Evolutionary conservation across 2,797 vertebrate species (phyloP), one percentile per base, ranked within the genome.

Genomic region (Bucorvus abyssinicus): DNA sequence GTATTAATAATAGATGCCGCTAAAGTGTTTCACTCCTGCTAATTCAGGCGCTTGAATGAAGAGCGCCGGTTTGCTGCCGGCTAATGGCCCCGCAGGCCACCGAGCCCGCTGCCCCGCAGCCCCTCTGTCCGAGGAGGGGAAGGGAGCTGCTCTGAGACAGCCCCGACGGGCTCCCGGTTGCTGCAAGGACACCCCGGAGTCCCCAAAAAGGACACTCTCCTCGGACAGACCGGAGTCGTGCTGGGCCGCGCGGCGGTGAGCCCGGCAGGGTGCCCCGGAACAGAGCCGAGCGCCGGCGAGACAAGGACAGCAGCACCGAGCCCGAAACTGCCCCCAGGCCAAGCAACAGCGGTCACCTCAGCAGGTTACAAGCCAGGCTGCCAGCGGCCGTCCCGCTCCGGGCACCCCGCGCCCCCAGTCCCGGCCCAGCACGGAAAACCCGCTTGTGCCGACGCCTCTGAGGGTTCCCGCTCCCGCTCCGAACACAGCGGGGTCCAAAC

Each of bases 1-100:
- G 79, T 90, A 98, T 98, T 97, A 98, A 98, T 98, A 98, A 98
- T 98, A 98, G 96, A 98, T 98, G 97, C 79, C 92, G 96, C 96
- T 95, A 96, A 98, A 97, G 88, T 87, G 91, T 97, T 97, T 94
- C 97, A 84, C 94, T 89, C 95, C 85, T 81, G 93, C 94, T 97
- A 87, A 74, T 95, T 96, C 94, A 91, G 93, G 86, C 91, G 21
- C 42, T 87, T 78, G 75, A 90, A 79, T 40, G 85, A 80, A 81
- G 30, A 42, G 22, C 79, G 59, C 26, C 64, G 3, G 19, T 26
- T 42, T 83, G 89, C 60, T 91, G 73, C 57, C 36, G 29, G 87
- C 70, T 89, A 73, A 77, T 63, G 90, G 91, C 84, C 75, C 76
- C 60, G 30, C 90, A 75, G 84, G 50, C 68, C 75, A 50, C 67